Base-by-base conservation (phyloP, 2,113 vertebrate genomes). In the Talpa occidentalis region DNA sequence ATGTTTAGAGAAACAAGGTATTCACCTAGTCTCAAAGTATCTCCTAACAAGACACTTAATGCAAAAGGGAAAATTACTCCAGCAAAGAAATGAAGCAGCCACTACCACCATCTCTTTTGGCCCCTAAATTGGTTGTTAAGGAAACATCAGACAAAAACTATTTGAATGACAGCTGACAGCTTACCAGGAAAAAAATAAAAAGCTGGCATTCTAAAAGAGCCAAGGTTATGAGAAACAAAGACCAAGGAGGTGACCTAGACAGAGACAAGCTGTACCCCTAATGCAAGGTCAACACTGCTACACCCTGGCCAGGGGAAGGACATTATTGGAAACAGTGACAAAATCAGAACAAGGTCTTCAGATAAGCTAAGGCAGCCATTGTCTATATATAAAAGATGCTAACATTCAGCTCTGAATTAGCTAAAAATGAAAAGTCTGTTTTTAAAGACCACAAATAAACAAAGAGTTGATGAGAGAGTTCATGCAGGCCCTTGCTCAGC, bases 231-330 rank as follows among this genome's bases (percentile, higher is more conserved):
- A 88, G 35, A 69, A 24, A 82, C n/a, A 89, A 66, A 73, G 35
- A 85, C 28, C 67, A 92, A 76, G 72, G 70, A 83, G 86, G 59
- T 72, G 52, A 70, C 80, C 79, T 56, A 94, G 64, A 59, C 21
- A 79, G 72, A 74, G 79, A 52, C 32, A 37, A 62, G 59, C 52
- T 35, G 22, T 2, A 2, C 66, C 42, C 60, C 4, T 2, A 42
- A 49, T 19, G 22, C 59, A 94, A 47, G 30, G 37, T 67, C 10
- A 14, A 44, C 54, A 52, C 22, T 11, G 47, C 0, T 14, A 47
- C 40, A 84, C 10, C 11, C 35, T 22, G n/a, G 40, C 78, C 40
- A 16, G 70, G 54, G 80, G 60, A 35, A 64, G 64, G 81, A 30
- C 30, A 60, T 16, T 10, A 22, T 2, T 42, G 26, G 59, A 52